These are phyloP conservation scores for Mythimna loreyi DNA, from an alignment of 2,888 invertebrate genomes.

Conservation along the genomic window DNA sequence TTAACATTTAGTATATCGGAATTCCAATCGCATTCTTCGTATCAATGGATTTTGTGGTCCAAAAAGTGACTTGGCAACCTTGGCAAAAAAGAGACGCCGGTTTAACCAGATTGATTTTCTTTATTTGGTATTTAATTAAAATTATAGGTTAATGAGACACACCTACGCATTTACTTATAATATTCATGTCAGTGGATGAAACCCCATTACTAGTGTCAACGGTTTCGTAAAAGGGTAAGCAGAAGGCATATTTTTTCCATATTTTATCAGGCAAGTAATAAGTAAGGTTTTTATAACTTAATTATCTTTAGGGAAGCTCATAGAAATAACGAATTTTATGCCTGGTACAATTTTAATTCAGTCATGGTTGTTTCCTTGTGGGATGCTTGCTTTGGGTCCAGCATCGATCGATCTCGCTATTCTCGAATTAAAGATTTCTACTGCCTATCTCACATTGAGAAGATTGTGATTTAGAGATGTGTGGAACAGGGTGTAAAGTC, in stretches of 20 bases:
- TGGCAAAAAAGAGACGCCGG: slow-evolving; percentile 32
- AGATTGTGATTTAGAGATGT: no score
- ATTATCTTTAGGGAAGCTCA: background rate
- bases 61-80: slow-evolving; percentile 46
- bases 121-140: slow-evolving; percentile 10
- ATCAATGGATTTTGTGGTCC: slow-evolving; percentile 27
- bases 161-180: background rate
- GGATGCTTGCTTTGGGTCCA: background rate
- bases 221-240: slow-evolving; percentile 3
- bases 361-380: background rate
- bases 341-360: background rate
- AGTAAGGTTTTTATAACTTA: background rate
- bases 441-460: background rate
- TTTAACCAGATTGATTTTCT: slow-evolving; percentile 17
- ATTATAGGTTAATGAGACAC: background rate
- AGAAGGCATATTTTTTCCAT: background rate
- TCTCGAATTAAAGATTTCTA: background rate
- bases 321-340: background rate
- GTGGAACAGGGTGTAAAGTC: no score
- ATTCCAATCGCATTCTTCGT: slow-evolving; percentile 31
- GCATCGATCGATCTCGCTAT: background rate
- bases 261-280: no score
- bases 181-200: background rate
- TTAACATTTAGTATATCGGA: slow-evolving; percentile 44
- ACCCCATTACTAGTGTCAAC: background rate